Evolutionary conservation across 2,113 vertebrate genomes (phyloP), one percentile per base, ranked within the genome.

Genomic region (Lepidiolamprologus cunningtoni): DNA sequence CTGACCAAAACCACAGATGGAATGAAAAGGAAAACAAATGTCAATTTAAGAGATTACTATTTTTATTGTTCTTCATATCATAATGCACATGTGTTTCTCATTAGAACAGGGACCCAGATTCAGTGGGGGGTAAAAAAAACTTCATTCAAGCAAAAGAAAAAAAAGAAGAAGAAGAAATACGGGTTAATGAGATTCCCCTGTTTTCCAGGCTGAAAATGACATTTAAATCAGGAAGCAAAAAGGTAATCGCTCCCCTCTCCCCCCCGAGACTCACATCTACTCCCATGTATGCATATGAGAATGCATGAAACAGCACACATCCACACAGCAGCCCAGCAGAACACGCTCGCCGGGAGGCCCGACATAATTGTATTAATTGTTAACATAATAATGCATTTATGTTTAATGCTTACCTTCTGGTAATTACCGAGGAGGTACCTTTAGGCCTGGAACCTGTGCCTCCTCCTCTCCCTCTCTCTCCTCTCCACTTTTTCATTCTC

Each of bases 321-420:
- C 8, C 87, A 76, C 73, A 84, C 81, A 79, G 61, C 21, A 33
- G 50, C 86, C 82, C 78, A 45, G 86, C 58, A 81, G 66, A 87
- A 85, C 89, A 84, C 21, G 50, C 81, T 84, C 21, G 89, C 94
- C 87, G n/a, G 85, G 89, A 93, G 95, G 92, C 89, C 87, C 88
- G 52, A 93, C 91, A 94, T 95, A 95, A 96, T 94, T 93, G 94
- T 95, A 95, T 95, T 97, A 96, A 96, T 96, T 96, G 96, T 96
- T 96, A 97, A 95, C 96, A 96, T 96, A 96, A 95, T 93, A 89
- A 94, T 89, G 86, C 95, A 95, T 96, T 96, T 95, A 95, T 95
- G 94, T 96, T 96, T 96, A 96, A 96, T 95, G 93, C 83, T 92
- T 95, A 94, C 95, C 94, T 95, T 88, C 93, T 96, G 94, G 96